Base-by-base conservation (phyloP, 1,140 invertebrate species). In the Nasonia longicornis region DNA sequence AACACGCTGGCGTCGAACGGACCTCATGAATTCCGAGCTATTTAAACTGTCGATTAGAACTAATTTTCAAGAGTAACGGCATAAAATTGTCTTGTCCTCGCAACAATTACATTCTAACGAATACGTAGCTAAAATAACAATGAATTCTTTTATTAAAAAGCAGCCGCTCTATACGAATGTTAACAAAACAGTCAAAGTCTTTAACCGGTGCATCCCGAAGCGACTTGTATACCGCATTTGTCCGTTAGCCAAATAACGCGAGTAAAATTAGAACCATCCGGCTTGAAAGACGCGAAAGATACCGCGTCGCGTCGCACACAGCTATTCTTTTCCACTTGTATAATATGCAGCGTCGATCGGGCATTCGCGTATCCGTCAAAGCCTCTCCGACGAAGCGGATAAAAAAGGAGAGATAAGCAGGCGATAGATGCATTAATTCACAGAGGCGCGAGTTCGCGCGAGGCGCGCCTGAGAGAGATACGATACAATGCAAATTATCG, bases 401-500 rank as follows among this genome's bases (percentile, higher is more conserved):
- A 67, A 67, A 67, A 67, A 67, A 29, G 29, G 22, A 67, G 14
- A 29, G 29, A 64, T 64, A 64, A 64, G 63, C 11, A 22, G 63
- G 63, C 20, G 63, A 64, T 48, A 48, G 45, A 48, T 42, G 64
- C 38, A 77, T 42, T 77, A 66, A 77, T 67, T 66, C 38, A 77
- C n/a, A 48, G 20, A 77, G 14, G 38, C 22, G 66, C 42, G 16
- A 12, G 8, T 45, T 26, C 7, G 38, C 7, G 38, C 38, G 12
- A 48, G 69, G n/a, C 45, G 66, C 14, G 8, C 11, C 29, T 4
- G 45, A 58, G 67, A 71, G 48, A 70, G 26, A 45, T n/a, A 70
- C 35, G 26, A 67, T n/a, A 77, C 35, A 69, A 77, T 77, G 66
- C 64, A 79, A 64, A 79, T 66, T 64, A 79, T 79, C 70, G 77